Percentiles rank a stretch among this genome's conserved stretches.
Evolutionary conservation across 2,113 vertebrate species (phyloP).

Genomic region (Parus major): DNA sequence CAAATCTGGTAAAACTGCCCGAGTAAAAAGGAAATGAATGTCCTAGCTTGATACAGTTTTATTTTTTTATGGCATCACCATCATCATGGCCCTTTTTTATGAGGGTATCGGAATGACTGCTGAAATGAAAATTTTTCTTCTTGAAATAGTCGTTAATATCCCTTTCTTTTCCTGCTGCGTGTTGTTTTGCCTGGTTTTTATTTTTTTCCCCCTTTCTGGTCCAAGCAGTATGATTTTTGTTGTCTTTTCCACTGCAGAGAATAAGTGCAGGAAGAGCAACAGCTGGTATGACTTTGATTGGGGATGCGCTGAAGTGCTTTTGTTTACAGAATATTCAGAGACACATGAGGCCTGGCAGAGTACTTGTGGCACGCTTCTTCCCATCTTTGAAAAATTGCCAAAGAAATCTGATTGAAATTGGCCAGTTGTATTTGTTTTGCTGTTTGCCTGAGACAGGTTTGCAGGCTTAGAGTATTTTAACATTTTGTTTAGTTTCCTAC

Average conservation of each 20-base stretch:
- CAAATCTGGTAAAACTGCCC: constrained; percentile 53
- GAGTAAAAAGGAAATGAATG: constrained; percentile 53
- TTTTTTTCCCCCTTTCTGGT: neutral
- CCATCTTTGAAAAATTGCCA: constrained; percentile 52
- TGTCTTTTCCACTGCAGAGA: neutral
- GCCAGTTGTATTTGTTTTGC: constrained; percentile 12
- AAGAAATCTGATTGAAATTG: constrained; percentile 35
- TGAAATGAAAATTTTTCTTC: constrained; percentile 2
- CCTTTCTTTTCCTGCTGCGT: neutral
- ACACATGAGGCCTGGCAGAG: constrained; percentile 38
- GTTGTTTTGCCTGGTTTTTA: neutral
- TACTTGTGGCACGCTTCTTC: neutral
- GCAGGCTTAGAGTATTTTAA: neutral
- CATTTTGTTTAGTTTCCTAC: neutral
- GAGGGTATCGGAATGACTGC: neutral
- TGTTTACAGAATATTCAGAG: constrained; percentile 58
- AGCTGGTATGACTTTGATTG: constrained; percentile 48
- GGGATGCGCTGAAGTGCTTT: constrained; percentile 4
- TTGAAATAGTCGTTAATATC: constrained; percentile 38
- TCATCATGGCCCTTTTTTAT: neutral
- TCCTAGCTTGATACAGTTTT: constrained; percentile 12
- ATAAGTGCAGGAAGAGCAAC: constrained; percentile 11
- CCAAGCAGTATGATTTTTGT: neutral
- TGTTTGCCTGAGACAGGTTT: constrained; percentile 8
- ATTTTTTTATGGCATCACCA: neutral